Percentiles rank a stretch among this genome's conserved stretches.
Evolutionary conservation across 2,888 invertebrate genomes (phyloP).

Genomic region (Leptarthrus brevirostris): DNA sequence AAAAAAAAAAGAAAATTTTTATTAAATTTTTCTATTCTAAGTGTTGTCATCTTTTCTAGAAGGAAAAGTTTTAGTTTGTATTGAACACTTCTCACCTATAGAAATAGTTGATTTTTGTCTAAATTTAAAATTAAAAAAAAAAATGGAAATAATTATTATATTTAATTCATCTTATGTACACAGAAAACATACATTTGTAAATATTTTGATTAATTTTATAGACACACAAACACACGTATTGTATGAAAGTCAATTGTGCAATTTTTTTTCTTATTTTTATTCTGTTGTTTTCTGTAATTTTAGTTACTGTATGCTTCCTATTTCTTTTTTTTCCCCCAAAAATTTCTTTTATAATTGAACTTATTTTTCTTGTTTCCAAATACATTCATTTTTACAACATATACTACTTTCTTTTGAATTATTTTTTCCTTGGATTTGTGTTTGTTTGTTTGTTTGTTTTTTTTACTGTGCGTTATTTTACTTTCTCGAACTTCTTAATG

Average conservation of each 20-base stretch:
- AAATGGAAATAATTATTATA: conserved; percentile 54
- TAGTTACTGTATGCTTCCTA: conserved; percentile 51
- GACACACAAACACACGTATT: conserved; percentile 31
- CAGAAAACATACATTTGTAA: conserved; percentile 27
- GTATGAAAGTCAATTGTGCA: conserved; percentile 50
- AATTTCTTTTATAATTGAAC: conserved; percentile 44
- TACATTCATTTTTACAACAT: conserved; percentile 39
- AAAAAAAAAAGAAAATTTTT: background rate
- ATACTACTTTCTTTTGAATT: conserved; percentile 24
- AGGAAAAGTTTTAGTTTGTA: conserved; percentile 11
- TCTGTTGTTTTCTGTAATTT: conserved; percentile 51
- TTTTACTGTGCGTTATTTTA: too few relatives aligned
- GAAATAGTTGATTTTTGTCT: background rate
- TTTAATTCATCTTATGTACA: conserved; percentile 56
- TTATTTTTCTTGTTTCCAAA: conserved; percentile 44
- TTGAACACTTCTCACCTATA: conserved; percentile 4
- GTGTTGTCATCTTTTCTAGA: conserved; percentile 21
- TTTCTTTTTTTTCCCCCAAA: conserved; percentile 21
- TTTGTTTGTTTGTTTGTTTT: too few relatives aligned
- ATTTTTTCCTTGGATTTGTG: conserved; percentile 5
- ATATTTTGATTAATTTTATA: conserved; percentile 11
- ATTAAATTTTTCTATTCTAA: conserved; percentile 10
- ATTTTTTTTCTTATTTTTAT: conserved; percentile 51
- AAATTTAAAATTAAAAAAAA: background rate
- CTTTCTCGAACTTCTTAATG: too few relatives aligned